Base-by-base conservation (phyloP, 92 coral and sea anemone genomes). In the Pocillopora grandis region DNA sequence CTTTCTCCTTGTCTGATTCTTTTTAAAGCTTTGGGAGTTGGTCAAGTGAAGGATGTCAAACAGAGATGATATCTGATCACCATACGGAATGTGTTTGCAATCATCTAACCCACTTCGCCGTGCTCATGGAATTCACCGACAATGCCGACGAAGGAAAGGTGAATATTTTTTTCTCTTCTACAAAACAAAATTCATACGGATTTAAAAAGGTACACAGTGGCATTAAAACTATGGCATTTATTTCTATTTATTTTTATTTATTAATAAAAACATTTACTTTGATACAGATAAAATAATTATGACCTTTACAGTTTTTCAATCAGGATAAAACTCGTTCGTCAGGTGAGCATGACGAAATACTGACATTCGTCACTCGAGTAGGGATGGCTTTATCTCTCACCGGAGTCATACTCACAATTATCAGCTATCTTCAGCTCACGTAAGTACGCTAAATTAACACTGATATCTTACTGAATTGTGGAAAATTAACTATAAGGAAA, bases 381-480 rank as follows among this genome's bases (percentile, higher is more conserved):
- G 80, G 80, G 1, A 37, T 76, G 80, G 68, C 80, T 2, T 17
- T 76, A 58, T 76, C 80, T 9, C 56, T 76, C 2, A 63, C 64
- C 0, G 80, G 80, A 76, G 62, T 20, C 36, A 15, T 76, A 20
- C n/a, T 76, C 56, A 76, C 80, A 16, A 16, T 59, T 33, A 59
- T 76, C 80, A 23, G 80, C 58, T 76, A 76, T 58, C 80, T 76
- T 3, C 58, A 59, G 23, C 80, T 76, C 21, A 76, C 80, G 80
- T 76, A 60, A 1, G 80, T 76, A 31, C 8, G 5, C 42, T 42
- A 42, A 2, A 42, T 42, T 3, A 42, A 42, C 31, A 42, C 52
- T 0, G 52, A 42, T 42, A 42, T 42, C 52, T 42, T 3, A 42
- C 52, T 42, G 52, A 42, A 42, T 7, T 42, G 5, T 42, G 5